Evolutionary conservation across 2,113 vertebrate genomes (phyloP), one percentile per base, ranked within the genome.

Genomic region (Raphicerus campestris): DNA sequence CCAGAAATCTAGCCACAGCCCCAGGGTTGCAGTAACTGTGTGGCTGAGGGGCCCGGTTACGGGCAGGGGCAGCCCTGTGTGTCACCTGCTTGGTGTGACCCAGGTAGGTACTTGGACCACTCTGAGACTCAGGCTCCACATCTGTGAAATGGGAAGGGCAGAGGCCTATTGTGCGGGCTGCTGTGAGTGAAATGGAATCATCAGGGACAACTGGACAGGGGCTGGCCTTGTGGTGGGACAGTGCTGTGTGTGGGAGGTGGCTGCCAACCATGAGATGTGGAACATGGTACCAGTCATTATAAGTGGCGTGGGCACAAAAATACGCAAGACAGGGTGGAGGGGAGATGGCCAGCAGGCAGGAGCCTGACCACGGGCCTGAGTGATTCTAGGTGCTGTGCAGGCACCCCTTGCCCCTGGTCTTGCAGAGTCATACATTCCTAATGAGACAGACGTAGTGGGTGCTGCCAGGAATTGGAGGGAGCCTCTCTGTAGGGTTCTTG

Each of bases 301-400:
- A 14, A 20, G 16, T 15, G 47, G 39, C 0, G 3, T 15, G 32
- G 26, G n/a, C 51, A 84, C 53, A 35, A 32, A 73, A 63, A 32
- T 32, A 3, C 15, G n/a, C 30, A 0, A 8, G 4, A 4, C 8
- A 9, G 26, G n/a, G 82, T 17, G 32, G 13, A 32, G 20, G 14
- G 47, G 24, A 4, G 9, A 7, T 4, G n/a, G 49, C 32, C 1
- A 7, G 70, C 20, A 30, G 78, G 60, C 7, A 13, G 47, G 39
- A 89, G 55, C 10, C 55, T 15, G 30, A 14, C 14, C 75, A 14
- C 0, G 14, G n/a, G 75, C 55, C 35, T 9, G 28, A 24, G 5
- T 5, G 51, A 42, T 5, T 1, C 1, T 0, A 7, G 80, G 7
- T 26, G 35, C 35, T 3, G 0, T 1, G 1, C 16, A 10, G 81